phyloP scores from a whole-genome alignment of 2,888 invertebrate species.

The Steromphala cineraria region DNA sequence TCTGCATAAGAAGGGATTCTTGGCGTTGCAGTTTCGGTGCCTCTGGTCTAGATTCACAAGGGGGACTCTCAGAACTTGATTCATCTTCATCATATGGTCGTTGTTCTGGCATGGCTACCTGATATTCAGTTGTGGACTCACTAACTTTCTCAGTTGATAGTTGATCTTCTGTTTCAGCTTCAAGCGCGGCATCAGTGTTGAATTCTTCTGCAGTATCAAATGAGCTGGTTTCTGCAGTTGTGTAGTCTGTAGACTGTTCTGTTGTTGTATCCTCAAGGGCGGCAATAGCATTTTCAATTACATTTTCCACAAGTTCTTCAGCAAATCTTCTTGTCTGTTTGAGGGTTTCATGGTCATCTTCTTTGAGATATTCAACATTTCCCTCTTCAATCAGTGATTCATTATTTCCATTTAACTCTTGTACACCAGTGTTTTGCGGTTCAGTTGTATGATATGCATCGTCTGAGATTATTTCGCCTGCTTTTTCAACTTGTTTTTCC shows the following conservation, averaged over 20 bases:
- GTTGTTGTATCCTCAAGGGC: not conserved
- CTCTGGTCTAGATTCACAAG: no score
- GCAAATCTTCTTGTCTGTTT: not conserved
- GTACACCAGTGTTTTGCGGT: not conserved
- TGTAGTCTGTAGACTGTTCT: no score
- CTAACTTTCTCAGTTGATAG: not conserved
- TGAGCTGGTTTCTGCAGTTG: no score
- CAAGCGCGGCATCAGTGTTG: not conserved
- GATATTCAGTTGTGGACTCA: not conserved
- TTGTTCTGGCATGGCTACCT: not conserved
- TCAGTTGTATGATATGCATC: not conserved
- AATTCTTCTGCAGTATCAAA: not conserved
- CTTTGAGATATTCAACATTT: not conserved
- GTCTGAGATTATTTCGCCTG: not conserved
- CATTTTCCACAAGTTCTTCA: not conserved
- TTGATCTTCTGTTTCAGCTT: not conserved
- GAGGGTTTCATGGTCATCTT: not conserved
- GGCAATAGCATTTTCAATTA: not conserved
- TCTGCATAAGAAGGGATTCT: not conserved
- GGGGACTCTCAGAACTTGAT: not conserved
- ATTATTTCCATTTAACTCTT: not conserved
- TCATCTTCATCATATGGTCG: not conserved
- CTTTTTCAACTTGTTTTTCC: not conserved
- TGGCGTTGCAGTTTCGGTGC: not conserved
- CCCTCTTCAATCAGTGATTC: not conserved